Evolutionary conservation across 2,797 vertebrate genomes (phyloP).

Genomic region (Macropus fuliginosus): DNA sequence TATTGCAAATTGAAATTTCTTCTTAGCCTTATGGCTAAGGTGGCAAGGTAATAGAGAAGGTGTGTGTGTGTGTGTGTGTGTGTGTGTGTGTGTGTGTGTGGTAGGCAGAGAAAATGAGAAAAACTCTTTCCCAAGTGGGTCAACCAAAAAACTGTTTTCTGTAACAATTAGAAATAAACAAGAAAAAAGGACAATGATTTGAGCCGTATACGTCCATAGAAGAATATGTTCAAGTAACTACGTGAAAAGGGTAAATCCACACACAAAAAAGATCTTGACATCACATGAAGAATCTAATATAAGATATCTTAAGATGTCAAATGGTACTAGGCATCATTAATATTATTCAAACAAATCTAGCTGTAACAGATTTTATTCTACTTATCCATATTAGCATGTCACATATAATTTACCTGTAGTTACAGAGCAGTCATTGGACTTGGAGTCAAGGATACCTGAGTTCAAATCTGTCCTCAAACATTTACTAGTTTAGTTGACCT

Average conservation of each 20-base stretch:
- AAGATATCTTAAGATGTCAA: not conserved
- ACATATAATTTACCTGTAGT: not conserved
- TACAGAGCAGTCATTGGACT: not conserved
- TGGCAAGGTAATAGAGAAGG: not conserved
- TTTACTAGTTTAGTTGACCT: not conserved
- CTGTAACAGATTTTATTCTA: not conserved
- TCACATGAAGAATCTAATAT: constrained; percentile 3
- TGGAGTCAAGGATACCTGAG: not conserved
- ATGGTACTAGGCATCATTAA: constrained; percentile 23
- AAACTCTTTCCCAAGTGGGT: not conserved
- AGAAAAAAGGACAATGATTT: constrained; percentile 26
- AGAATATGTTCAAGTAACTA: not conserved
- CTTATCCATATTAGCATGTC: not conserved
- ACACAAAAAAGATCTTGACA: constrained; percentile 22
- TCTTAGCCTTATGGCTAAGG: constrained; percentile 22
- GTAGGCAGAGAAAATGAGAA: not conserved
- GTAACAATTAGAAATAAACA: constrained; percentile 27
- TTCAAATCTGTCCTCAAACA: not conserved
- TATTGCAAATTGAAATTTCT: constrained; percentile 69
- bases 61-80: no score
- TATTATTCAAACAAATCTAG: not conserved
- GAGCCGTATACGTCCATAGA: constrained; percentile 3
- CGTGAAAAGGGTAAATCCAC: constrained; percentile 8
- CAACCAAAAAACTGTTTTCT: constrained; percentile 28
- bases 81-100: not conserved